A percentile compares a stretch with the other conserved stretches of the same genome.
Evolutionary conservation across 2,113 vertebrate genomes (phyloP).

Genomic region (Callospermophilus lateralis): DNA sequence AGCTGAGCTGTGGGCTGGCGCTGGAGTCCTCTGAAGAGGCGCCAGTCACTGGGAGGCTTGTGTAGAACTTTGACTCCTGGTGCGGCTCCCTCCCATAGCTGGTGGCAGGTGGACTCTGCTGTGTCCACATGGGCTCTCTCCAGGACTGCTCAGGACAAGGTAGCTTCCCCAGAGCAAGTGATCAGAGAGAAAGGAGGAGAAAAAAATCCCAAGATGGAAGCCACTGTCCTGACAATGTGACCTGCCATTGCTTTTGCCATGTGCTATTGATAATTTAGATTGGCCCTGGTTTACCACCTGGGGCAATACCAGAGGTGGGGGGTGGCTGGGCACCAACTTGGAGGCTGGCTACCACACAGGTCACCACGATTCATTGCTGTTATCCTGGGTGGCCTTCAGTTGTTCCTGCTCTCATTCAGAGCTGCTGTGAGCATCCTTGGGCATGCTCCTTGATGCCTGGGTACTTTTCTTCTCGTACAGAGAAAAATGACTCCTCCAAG

Average conservation of each 20-base stretch:
- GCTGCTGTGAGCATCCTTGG: fast-evolving
- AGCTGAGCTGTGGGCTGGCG: not conserved
- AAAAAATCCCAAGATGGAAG: not conserved
- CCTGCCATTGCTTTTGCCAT: no score
- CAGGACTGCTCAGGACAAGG: not conserved
- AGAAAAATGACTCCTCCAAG: slow-evolving; percentile 42
- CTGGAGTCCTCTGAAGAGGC: not conserved
- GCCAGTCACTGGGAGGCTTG: not conserved
- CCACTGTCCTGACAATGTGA: no score
- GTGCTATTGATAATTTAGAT: not conserved
- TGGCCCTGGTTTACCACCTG: not conserved
- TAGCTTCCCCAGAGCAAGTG: not conserved
- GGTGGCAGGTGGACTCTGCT: not conserved
- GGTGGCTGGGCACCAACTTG: not conserved
- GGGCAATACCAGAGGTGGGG: not conserved
- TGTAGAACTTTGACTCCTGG: not conserved
- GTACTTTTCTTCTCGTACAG: not conserved
- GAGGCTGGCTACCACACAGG: not conserved
- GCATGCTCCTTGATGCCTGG: not conserved
- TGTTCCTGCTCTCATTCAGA: not conserved
- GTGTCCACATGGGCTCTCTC: no score
- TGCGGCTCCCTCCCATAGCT: not conserved
- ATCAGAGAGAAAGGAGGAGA: not conserved
- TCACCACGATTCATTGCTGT: no score
- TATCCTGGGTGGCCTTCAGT: no score